Evolutionary conservation across 2,888 invertebrate species (phyloP).

Genomic region (Bruchidius siliquastri): DNA sequence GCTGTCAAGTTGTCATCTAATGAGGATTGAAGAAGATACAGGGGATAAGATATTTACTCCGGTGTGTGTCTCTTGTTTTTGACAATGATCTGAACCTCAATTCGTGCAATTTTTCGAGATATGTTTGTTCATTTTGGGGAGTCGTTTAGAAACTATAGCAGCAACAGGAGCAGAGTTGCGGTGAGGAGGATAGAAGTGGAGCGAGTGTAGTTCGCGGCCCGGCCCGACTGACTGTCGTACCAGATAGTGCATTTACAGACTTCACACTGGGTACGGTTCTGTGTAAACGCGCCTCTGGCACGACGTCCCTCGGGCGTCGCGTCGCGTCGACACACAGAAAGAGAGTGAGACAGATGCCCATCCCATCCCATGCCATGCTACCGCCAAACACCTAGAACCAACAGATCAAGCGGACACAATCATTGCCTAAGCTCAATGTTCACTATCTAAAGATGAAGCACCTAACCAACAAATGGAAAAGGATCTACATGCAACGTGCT

Average conservation of each 20-base stretch:
- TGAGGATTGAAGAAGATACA: no score
- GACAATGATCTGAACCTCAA: no score
- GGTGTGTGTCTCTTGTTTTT: no score
- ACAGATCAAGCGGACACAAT: neutral
- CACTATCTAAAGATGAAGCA: no score
- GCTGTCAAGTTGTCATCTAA: no score
- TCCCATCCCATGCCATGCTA: neutral
- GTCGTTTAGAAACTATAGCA: neutral
- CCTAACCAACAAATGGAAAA: no score
- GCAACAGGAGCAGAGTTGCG: neutral
- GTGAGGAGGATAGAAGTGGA: neutral
- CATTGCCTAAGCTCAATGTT: conserved; percentile 2
- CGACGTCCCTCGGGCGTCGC: conserved; percentile 73
- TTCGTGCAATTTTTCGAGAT: no score
- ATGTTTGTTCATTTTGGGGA: neutral
- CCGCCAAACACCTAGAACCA: neutral
- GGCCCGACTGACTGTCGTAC: conserved; percentile 88
- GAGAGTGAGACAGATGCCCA: neutral
- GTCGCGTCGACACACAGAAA: neutral
- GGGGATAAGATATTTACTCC: no score
- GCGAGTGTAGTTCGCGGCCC: conserved; percentile 37
- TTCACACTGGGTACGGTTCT: conserved; percentile 35
- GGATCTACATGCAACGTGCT: no score
- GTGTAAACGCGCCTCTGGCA: conserved; percentile 99
- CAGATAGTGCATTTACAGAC: conserved; percentile 99